These are phyloP conservation scores for Leptopilina boulardi DNA, from an alignment of 1,140 invertebrate species.

Conservation along the genomic window DNA sequence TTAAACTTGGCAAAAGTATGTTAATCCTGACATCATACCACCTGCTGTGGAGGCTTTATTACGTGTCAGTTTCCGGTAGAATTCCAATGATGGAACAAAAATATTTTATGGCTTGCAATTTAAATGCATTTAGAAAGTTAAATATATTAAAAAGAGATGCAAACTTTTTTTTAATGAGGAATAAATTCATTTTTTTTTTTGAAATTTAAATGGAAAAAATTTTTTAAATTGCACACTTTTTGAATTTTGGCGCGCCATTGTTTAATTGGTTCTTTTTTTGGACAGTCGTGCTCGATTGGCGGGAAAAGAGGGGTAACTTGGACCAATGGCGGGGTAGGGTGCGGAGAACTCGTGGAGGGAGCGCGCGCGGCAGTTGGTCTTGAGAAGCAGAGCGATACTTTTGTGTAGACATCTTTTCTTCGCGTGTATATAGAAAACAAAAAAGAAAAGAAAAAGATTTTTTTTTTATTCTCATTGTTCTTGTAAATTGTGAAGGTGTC, in stretches of 20 bases:
- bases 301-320: background rate
- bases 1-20: constrained; percentile 26
- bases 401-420: constrained; percentile 37
- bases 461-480: background rate
- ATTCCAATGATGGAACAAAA: constrained; percentile 23
- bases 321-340: constrained; percentile 47
- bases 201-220: too few species aligned
- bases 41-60: constrained; percentile 27
- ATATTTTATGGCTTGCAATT: background rate
- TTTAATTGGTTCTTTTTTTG: constrained; percentile 35
- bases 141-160: too few species aligned
- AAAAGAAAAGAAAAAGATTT: too few species aligned
- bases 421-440: background rate
- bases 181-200: background rate
- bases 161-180: background rate
- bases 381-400: constrained; percentile 49
- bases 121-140: too few species aligned
- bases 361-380: constrained; percentile 59
- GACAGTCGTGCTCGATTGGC: constrained; percentile 42
- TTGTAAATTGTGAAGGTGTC: background rate
- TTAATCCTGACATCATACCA: constrained; percentile 24
- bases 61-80: constrained; percentile 25
- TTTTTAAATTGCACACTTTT: background rate
- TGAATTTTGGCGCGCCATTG: background rate
- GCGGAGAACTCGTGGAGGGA: constrained; percentile 43